phyloP scores from a whole-genome alignment of 2,113 vertebrate genomes.

The Actinemys pallida region DNA sequence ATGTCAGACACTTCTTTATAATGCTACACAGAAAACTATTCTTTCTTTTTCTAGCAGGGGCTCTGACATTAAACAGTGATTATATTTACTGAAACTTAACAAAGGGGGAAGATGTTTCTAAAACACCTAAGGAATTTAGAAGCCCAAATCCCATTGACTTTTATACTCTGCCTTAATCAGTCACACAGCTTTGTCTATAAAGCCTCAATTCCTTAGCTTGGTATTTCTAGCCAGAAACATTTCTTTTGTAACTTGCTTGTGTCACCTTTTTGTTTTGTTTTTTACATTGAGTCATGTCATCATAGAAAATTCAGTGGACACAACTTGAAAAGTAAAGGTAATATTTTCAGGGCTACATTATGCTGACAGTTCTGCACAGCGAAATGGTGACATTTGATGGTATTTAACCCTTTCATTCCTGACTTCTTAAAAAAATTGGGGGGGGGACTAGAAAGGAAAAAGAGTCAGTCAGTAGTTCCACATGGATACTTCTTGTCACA shows the following conservation, averaged over 20 bases:
- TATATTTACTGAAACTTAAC: background rate
- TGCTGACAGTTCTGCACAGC: background rate
- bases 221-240: too few species aligned
- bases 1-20: background rate
- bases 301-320: background rate
- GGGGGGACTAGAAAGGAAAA: background rate
- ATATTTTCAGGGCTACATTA: background rate
- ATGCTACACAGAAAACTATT: accelerated
- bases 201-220: too few species aligned
- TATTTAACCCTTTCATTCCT: background rate
- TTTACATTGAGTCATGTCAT: too few species aligned
- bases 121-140: too few species aligned
- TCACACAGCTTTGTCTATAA: too few species aligned
- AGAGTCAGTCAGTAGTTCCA: background rate
- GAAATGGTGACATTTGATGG: background rate
- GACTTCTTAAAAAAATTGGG: background rate
- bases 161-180: too few species aligned
- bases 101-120: too few species aligned
- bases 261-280: too few species aligned
- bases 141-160: too few species aligned
- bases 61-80: background rate
- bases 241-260: too few species aligned
- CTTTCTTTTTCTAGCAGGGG: background rate
- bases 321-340: background rate
- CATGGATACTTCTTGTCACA: background rate